These are phyloP conservation scores for Eupristina koningsbergeri DNA, from an alignment of 1,140 invertebrate genomes.

Conservation along the genomic window DNA sequence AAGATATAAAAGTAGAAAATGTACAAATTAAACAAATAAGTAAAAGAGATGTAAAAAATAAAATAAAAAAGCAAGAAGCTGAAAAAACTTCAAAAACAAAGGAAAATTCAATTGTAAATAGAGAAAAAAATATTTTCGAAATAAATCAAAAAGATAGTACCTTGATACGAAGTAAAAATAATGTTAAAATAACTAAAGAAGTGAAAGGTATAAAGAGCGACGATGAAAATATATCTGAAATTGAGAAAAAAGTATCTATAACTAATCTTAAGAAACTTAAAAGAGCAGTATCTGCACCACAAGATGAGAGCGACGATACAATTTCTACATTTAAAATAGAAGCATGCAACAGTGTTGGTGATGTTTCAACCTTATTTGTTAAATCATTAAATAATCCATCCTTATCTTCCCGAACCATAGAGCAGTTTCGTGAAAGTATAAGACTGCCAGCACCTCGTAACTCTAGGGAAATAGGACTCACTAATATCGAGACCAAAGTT, in stretches of 20 bases:
- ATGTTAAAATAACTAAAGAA: neutral
- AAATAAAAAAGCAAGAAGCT: neutral
- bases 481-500: constrained; percentile 55
- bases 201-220: neutral
- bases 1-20: neutral
- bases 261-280: neutral
- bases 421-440: constrained; percentile 66
- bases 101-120: neutral
- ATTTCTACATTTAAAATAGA: constrained; percentile 61
- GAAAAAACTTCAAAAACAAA: neutral
- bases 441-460: constrained; percentile 59
- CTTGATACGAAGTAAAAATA: neutral
- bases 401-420: constrained; percentile 30
- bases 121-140: neutral
- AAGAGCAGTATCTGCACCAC: neutral
- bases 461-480: neutral
- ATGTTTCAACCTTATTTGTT: constrained; percentile 63
- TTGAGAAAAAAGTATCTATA: neutral
- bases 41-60: neutral
- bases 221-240: neutral
- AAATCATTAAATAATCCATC: constrained; percentile 46
- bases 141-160: neutral
- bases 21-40: neutral
- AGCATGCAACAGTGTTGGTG: constrained; percentile 66
- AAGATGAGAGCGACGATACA: neutral